Percentiles rank a stretch among this genome's conserved stretches.
Evolutionary conservation across 2,113 vertebrate genomes (phyloP).

Genomic region (Candoia aspera): DNA sequence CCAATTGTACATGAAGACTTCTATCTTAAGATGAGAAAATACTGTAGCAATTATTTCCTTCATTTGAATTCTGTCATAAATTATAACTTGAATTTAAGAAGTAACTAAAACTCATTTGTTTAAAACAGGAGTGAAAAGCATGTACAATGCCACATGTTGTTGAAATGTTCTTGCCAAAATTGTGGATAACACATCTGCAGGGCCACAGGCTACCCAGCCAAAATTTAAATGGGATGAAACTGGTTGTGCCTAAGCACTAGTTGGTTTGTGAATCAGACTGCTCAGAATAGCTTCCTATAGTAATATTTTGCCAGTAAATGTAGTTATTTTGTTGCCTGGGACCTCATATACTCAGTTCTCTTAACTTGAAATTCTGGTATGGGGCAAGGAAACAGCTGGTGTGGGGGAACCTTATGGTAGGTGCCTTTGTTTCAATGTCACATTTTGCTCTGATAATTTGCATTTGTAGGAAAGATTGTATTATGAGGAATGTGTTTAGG

Average conservation of each 20-base stretch:
- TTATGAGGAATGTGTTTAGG: background rate
- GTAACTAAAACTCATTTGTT: background rate
- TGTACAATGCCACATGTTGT: background rate
- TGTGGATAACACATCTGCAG: background rate
- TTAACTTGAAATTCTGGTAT: background rate
- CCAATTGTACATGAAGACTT: background rate
- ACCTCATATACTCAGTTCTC: background rate
- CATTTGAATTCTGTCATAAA: background rate
- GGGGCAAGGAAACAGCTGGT: background rate
- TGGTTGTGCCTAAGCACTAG: background rate
- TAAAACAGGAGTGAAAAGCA: background rate
- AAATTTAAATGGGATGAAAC: background rate
- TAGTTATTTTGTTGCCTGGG: background rate
- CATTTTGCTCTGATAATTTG: background rate
- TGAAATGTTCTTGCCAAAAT: background rate
- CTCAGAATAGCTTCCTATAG: background rate
- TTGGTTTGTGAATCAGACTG: background rate
- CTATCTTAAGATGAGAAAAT: background rate
- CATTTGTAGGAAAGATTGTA: background rate
- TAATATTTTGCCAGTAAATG: conserved; percentile 1
- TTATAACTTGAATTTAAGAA: background rate
- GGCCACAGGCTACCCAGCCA: background rate
- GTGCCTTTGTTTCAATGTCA: background rate
- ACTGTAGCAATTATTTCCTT: background rate
- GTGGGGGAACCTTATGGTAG: background rate